phyloP scores from a whole-genome alignment of 2,113 vertebrate species.

The Poicephalus meyeri region DNA sequence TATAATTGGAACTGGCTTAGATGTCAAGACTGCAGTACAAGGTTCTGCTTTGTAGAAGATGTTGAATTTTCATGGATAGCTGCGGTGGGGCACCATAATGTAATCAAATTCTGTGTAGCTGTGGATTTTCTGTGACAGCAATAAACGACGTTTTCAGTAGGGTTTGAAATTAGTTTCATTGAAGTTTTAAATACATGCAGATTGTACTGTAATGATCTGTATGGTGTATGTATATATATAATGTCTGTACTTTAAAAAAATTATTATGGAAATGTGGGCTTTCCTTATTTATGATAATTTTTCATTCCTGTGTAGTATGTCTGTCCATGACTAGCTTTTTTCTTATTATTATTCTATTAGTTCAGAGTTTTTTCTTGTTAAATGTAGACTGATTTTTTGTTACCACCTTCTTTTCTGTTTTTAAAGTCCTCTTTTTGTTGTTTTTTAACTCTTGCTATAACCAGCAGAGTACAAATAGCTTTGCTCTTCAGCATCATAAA shows the following conservation, averaged over 20 bases:
- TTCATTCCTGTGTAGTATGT: background rate
- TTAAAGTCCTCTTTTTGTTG: background rate
- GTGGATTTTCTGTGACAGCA: background rate
- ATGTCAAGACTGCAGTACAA: background rate
- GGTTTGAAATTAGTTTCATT: background rate
- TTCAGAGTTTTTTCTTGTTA: background rate
- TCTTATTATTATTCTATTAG: background rate
- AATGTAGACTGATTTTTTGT: background rate
- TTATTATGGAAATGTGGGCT: background rate
- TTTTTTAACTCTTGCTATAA: background rate
- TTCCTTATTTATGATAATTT: background rate
- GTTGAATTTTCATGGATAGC: background rate
- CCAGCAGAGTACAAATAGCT: background rate
- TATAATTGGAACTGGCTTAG: background rate
- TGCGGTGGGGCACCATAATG: background rate
- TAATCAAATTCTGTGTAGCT: background rate
- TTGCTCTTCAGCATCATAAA: background rate
- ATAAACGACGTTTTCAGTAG: background rate
- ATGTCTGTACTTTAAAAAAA: background rate
- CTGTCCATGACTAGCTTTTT: background rate
- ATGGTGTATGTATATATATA: accelerated
- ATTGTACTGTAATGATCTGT: background rate
- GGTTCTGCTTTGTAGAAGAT: background rate
- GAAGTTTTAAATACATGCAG: background rate
- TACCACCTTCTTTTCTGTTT: background rate